These are phyloP conservation scores for Sabatieria punctata DNA, from an alignment of 2,888 invertebrate genomes.

Conservation along the genomic window DNA sequence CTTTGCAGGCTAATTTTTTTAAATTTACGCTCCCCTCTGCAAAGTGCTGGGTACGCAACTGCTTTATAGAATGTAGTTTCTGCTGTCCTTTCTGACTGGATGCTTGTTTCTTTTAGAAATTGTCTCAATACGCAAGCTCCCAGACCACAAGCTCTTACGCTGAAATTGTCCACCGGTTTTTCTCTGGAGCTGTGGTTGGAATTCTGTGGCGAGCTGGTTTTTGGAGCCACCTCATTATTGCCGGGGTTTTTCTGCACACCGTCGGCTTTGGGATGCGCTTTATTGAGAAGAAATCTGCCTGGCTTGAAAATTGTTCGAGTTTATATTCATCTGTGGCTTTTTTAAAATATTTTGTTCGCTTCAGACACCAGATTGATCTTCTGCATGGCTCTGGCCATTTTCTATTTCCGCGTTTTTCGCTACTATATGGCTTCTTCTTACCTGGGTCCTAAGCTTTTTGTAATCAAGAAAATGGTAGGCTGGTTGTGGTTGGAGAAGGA, in stretches of 20 bases:
- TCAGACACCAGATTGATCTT: neutral
- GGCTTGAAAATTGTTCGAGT: neutral
- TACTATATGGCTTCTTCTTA: conserved; percentile 31
- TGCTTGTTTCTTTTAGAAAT: too few species aligned
- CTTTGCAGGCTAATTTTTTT: too few species aligned
- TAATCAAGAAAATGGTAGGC: conserved; percentile 35
- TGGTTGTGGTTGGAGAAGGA: too few species aligned
- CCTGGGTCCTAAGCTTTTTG: conserved; percentile 36
- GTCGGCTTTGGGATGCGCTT: neutral
- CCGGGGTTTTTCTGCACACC: neutral
- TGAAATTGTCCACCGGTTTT: too few species aligned
- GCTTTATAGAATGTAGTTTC: too few species aligned
- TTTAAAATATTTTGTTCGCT: neutral
- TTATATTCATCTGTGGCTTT: neutral
- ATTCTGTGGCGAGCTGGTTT: too few species aligned
- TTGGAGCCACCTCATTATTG: neutral
- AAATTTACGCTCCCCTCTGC: too few species aligned
- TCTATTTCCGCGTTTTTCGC: conserved; percentile 31
- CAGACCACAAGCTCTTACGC: too few species aligned
- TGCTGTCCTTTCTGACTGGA: too few species aligned
- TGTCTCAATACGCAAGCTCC: too few species aligned
- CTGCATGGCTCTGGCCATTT: conserved; percentile 16
- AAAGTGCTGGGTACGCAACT: too few species aligned
- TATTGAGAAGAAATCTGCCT: neutral
- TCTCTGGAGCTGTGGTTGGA: too few species aligned